Conservation (phyloP, 2,113 vertebrate genomes). For the Nettapus auritus region DNA sequence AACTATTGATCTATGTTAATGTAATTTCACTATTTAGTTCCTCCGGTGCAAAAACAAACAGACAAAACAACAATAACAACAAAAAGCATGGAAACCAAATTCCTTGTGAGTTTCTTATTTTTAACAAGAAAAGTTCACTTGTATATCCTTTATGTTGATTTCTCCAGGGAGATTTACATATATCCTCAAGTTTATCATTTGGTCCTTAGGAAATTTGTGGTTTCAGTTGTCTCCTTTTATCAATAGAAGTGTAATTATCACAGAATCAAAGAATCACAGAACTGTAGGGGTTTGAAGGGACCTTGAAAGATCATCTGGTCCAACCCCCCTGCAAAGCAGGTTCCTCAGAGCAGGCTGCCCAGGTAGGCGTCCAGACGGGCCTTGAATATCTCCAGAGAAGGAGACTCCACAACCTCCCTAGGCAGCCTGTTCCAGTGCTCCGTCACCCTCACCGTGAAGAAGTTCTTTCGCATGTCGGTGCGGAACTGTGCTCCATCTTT, state of each 20-base stretch:
- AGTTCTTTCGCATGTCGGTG: no score
- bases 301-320: no score
- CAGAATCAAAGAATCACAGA: no score
- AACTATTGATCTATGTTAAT: neutral
- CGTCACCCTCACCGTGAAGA: no score
- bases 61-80: neutral
- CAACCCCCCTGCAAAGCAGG: no score
- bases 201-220: neutral
- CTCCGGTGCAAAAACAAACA: neutral
- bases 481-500: no score
- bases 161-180: neutral
- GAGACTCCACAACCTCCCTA: no score
- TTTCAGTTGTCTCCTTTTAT: neutral
- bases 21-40: neutral
- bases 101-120: neutral
- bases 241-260: neutral
- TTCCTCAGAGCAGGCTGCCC: no score
- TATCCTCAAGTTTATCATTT: neutral
- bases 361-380: no score
- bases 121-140: neutral
- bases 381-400: no score
- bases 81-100: neutral
- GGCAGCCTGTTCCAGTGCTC: no score
- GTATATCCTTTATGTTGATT: neutral
- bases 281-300: no score